Base-by-base conservation (phyloP, 2,113 vertebrate species). In the Lagopus muta region DNA sequence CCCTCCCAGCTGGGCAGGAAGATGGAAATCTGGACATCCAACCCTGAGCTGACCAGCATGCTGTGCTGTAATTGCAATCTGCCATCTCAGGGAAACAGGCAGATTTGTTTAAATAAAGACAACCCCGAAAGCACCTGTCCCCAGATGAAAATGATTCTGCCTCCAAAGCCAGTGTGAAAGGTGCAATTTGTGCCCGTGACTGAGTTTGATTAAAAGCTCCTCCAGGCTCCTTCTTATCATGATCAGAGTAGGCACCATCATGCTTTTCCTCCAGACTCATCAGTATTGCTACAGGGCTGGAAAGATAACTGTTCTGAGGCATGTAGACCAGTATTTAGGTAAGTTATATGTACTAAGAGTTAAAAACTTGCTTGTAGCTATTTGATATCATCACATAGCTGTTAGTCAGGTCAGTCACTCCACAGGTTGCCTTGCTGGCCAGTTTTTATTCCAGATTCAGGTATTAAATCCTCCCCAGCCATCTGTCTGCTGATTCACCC, bases 151-250 rank as follows among this genome's bases (percentile, higher is more conserved):
- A 87, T 10, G 47, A 10, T 12, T 64, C 81, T 74, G 50, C 20
- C 62, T 55, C 82, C 69, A 73, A 30, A 89, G 45, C 74, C n/a
- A 4, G 38, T 16, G 67, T 12, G 89, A 40, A 92, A 88, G 86
- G 82, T 72, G 36, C 47, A 89, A 65, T 89, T 69, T 87, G 89
- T 93, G 88, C 90, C 86, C 1, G 0, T 78, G 88, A 13, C 83
- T 82, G 84, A 52, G 43, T 13, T 88, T 47, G 67, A 89, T 78
- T n/a, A 82, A 73, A 82, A 83, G 78, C 67, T 91, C 34, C 82
- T 66, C 86, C 71, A 72, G 73, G 28, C 4, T 78, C 83, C 57
- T 54, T 67, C 2, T 2, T 11, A 17, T 20, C 74, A 10, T 65
- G 52, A 60, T 5, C 88, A 38, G 80, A 52, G 57, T 27, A 60